Evolutionary conservation across 2,888 invertebrate species (phyloP).

Genomic region (Conus canariensis): DNA sequence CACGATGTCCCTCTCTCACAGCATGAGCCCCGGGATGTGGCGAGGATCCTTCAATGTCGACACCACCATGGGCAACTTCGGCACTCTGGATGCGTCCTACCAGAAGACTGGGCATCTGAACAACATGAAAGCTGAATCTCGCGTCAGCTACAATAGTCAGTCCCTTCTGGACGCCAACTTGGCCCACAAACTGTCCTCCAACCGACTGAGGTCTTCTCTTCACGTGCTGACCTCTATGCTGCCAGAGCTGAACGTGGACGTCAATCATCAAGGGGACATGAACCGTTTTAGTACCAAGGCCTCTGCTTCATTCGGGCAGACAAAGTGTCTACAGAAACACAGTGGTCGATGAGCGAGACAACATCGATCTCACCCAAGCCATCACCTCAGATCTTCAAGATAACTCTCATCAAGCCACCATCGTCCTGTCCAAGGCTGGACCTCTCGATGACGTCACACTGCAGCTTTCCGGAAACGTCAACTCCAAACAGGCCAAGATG

Average conservation of each 20-base stretch:
- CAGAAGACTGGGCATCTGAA: neutral
- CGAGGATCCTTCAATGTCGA: slow-evolving; percentile 27
- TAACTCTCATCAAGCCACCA: neutral
- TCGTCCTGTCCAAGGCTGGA: slow-evolving; percentile 18
- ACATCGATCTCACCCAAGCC: slow-evolving; percentile 20
- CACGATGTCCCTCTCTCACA: slow-evolving; percentile 31
- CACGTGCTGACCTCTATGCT: slow-evolving; percentile 46
- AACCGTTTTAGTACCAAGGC: slow-evolving; percentile 38
- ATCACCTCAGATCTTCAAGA: neutral
- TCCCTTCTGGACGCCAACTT: neutral
- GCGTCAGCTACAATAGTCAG: slow-evolving; percentile 22
- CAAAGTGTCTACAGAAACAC: slow-evolving; percentile 28
- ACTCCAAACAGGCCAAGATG: slow-evolving; percentile 18
- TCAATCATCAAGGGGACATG: slow-evolving; percentile 35
- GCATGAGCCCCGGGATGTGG: slow-evolving; percentile 9
- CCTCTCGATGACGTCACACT: slow-evolving; percentile 29
- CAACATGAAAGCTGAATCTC: slow-evolving; percentile 32
- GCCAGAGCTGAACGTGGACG: slow-evolving; percentile 50
- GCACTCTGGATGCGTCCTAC: slow-evolving; percentile 27
- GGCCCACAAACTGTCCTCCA: neutral
- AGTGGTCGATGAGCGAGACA: neutral
- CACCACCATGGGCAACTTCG: slow-evolving; percentile 2
- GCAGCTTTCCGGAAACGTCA: slow-evolving; percentile 21
- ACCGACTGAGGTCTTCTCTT: neutral
- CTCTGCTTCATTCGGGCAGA: neutral